Evolutionary conservation across 2,888 invertebrate genomes (phyloP).

Genomic region (Andrena flavipes): DNA sequence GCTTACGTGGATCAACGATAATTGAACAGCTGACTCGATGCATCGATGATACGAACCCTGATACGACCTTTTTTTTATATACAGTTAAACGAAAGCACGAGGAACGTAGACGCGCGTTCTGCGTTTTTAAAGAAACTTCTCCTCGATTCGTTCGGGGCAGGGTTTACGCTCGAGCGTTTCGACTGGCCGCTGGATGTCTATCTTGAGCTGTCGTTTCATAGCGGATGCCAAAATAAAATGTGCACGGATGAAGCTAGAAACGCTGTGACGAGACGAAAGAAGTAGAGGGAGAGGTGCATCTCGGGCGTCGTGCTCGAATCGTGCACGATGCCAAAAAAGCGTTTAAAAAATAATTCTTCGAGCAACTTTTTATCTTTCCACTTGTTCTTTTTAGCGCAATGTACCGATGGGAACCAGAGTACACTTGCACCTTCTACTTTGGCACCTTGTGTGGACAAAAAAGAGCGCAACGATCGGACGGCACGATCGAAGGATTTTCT

Average conservation of each 20-base stretch:
- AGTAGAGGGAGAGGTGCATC: neutral
- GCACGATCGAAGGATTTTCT: conserved; percentile 53
- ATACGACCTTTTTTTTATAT: conserved; percentile 25
- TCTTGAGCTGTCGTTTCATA: conserved; percentile 45
- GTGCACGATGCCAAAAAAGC: conserved; percentile 35
- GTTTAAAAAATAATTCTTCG: conserved; percentile 54
- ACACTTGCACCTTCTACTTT: conserved; percentile 78
- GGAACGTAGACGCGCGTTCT: conserved; percentile 34
- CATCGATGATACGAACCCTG: conserved; percentile 31
- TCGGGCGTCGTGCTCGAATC: neutral
- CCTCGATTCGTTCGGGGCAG: neutral
- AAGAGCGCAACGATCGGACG: conserved; percentile 25
- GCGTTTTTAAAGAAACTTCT: neutral
- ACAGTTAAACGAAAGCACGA: conserved; percentile 39
- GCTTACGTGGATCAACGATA: conserved; percentile 14
- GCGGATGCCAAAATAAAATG: conserved; percentile 73
- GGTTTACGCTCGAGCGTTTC: neutral
- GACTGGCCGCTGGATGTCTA: conserved; percentile 28
- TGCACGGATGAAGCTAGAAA: conserved; percentile 42
- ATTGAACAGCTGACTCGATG: conserved; percentile 41
- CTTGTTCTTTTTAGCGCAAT: conserved; percentile 43
- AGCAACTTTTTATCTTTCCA: conserved; percentile 22
- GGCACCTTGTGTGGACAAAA: conserved; percentile 73
- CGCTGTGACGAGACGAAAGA: neutral
- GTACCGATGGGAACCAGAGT: conserved; percentile 33